Evolutionary conservation across 2,888 invertebrate genomes (phyloP).

Genomic region (Xestia xanthographa): DNA sequence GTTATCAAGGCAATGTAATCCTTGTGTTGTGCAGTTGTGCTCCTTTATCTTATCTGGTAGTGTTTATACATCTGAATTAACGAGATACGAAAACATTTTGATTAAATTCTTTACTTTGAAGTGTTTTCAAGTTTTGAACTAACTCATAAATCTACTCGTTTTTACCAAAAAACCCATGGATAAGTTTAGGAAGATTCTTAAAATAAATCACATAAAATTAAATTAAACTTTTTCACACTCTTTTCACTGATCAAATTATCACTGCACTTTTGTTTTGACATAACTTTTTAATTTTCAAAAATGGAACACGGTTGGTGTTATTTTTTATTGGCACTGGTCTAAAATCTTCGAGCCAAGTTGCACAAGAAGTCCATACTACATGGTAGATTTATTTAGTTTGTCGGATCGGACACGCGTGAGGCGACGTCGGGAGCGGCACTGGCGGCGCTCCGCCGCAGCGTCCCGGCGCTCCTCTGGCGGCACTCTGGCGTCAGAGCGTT

Average conservation of each 20-base stretch:
- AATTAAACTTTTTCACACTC: slow-evolving; percentile 36
- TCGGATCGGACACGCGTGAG: slow-evolving; percentile 70
- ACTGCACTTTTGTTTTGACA: slow-evolving; percentile 38
- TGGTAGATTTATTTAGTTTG: slow-evolving; percentile 47
- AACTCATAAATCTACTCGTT: neutral
- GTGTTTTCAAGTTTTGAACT: slow-evolving; percentile 4
- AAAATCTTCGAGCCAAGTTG: slow-evolving; percentile 54
- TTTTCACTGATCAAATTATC: slow-evolving; percentile 46
- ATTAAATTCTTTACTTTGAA: slow-evolving; percentile 18
- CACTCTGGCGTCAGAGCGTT: slow-evolving; percentile 85
- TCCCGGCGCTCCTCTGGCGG: slow-evolving; percentile 81
- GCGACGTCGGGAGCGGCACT: slow-evolving; percentile 80
- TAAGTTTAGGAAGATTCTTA: neutral
- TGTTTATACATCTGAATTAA: slow-evolving; percentile 47
- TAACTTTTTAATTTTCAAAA: slow-evolving; percentile 22
- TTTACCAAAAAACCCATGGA: slow-evolving; percentile 5
- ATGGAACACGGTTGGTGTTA: neutral
- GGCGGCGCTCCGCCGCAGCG: slow-evolving; percentile 82
- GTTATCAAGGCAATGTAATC: slow-evolving; percentile 63
- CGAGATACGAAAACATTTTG: slow-evolving; percentile 29
- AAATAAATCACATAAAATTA: slow-evolving; percentile 3
- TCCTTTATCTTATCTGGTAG: slow-evolving; percentile 70
- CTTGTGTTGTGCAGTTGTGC: slow-evolving; percentile 63
- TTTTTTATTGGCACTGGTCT: slow-evolving; percentile 51
- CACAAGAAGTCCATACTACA: slow-evolving; percentile 47